Conservation (phyloP, 2,797 vertebrate species). For the Platyrinchus mystaceus region DNA sequence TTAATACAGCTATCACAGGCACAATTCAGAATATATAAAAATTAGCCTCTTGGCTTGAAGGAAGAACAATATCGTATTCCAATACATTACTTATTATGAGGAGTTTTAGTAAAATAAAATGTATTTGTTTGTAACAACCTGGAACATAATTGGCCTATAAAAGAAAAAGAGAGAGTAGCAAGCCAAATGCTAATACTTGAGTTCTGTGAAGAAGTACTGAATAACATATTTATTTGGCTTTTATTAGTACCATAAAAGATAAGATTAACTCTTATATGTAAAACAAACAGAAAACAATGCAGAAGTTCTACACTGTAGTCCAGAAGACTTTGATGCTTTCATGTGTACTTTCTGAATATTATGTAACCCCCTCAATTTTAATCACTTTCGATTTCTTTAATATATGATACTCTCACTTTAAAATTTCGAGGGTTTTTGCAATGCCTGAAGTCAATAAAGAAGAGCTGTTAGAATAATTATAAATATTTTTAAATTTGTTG, state of each 20-base stretch:
- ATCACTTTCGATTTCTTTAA: neutral
- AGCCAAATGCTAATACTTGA: neutral
- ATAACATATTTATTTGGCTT: neutral
- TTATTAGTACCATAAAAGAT: neutral
- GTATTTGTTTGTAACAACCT: neutral
- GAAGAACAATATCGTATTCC: neutral
- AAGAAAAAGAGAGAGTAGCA: neutral
- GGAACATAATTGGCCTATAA: neutral
- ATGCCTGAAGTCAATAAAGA: neutral
- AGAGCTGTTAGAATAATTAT: neutral
- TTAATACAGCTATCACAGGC: constrained; percentile 15
- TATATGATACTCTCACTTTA: neutral
- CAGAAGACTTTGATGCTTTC: neutral
- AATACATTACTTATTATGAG: neutral
- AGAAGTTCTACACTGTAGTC: neutral
- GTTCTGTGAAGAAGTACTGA: neutral
- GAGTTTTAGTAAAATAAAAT: neutral
- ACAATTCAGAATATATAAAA: neutral
- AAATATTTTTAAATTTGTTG: neutral
- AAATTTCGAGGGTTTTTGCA: neutral
- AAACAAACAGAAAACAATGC: neutral
- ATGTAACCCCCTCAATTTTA: neutral
- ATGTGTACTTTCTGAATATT: neutral
- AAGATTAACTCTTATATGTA: neutral
- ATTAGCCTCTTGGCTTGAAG: constrained; percentile 20